Evolutionary conservation across 2,888 invertebrate species (phyloP), one percentile per base, ranked within the genome.

Genomic region (Drosophila fulvimacula): DNA sequence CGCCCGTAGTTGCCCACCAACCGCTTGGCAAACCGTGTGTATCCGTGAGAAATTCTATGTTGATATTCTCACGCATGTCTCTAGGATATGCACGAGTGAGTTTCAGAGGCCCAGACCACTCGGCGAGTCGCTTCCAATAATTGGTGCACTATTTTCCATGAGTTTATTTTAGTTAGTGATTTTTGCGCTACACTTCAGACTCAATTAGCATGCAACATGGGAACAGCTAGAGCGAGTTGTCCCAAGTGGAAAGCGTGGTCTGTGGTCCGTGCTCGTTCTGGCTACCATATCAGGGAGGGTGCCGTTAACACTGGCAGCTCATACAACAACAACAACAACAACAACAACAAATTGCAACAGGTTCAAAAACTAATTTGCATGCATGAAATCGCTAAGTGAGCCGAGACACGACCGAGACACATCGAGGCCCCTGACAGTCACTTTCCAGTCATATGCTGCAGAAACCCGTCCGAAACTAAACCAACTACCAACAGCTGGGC

Each of bases 61-160:
- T 79, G 71, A 76, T 82, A 88, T 91, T 91, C 92, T 91, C 92
- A 91, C 91, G 91, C 91, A 91, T 90, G 90, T 87, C 88, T 88
- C 79, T 79, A 82, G 86, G 91, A 90, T 80, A 91, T 86, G 91
- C 85, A 91, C 90, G 90, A 91, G 82, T 90, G 87, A 89, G 77
- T 88, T 76, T 71, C 42, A 51, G 49, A 46, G 41, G 39, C 51
- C 15, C n/a, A 65, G 64, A 42, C 24, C 58, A 44, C 69, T 57
- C 41, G 46, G 51, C 17, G 48, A 30, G 48, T 58, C 30, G n/a
- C 19, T 10, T 36, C 51, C 73, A 71, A 81, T 83, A 81, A 87
- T 87, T 78, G 85, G 70, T 76, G 88, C 79, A 83, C 88, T 82
- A 83, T 83, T 84, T 83, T 83, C 76, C 88, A 87, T 73, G 73